These are phyloP conservation scores for Chaetops frenatus DNA, from an alignment of 2,113 vertebrate species.

Conservation along the genomic window DNA sequence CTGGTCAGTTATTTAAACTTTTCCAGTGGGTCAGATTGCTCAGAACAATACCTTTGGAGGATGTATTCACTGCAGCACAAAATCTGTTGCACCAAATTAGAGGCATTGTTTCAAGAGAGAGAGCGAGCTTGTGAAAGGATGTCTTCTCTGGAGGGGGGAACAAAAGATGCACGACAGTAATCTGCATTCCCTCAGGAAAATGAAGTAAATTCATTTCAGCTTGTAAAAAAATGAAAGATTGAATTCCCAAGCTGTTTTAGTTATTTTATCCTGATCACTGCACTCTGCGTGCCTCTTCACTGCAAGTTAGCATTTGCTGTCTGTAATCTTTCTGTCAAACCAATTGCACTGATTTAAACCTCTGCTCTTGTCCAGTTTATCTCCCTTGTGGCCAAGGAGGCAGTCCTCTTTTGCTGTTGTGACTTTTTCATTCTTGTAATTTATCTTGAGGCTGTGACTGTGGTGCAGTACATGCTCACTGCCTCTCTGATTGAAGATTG, in stretches of 20 bases:
- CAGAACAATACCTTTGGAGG: conserved; percentile 21
- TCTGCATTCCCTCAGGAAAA: not conserved
- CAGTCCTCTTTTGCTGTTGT: not conserved
- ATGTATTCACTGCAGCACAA: not conserved
- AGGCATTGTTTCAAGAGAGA: not conserved
- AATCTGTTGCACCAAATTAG: not conserved
- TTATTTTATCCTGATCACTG: not conserved
- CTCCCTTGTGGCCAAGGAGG: not conserved
- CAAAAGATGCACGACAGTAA: not conserved
- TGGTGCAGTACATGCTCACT: fast-evolving
- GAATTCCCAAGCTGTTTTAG: not conserved
- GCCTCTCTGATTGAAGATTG: not conserved
- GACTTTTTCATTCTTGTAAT: not conserved
- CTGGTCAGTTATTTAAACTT: conserved; percentile 44
- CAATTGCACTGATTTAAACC: not conserved
- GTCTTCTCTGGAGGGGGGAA: not conserved
- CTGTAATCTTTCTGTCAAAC: not conserved
- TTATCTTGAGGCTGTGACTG: not conserved
- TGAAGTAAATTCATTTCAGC: not conserved
- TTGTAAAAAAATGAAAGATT: not conserved
- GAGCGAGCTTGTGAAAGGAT: not conserved
- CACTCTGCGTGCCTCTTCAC: not conserved
- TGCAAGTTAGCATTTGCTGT: not conserved
- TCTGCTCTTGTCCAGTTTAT: not conserved
- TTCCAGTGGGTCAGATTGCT: conserved; percentile 41